A percentile compares a stretch with the other conserved stretches of the same genome.
phyloP scores from a whole-genome alignment of 1,140 invertebrate species.

The Hycleus cichorii region DNA sequence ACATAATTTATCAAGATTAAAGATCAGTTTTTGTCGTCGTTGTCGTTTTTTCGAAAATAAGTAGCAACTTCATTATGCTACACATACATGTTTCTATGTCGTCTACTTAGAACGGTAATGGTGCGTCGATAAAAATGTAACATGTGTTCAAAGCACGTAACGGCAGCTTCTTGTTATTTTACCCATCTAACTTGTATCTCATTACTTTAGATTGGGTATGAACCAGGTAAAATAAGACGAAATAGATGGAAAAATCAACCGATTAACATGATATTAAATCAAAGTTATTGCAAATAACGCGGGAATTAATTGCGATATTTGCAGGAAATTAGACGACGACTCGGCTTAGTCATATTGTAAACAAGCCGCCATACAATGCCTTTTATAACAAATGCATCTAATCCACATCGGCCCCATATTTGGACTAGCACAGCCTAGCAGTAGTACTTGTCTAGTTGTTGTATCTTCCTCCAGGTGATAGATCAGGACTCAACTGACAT shows the following conservation, averaged over 20 bases:
- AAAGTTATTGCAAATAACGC: too few relatives aligned
- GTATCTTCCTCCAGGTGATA: slow-evolving; percentile 4
- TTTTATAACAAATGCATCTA: background rate
- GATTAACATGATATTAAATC: too few relatives aligned
- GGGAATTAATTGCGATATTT: too few relatives aligned
- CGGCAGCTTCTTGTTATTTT: slow-evolving; percentile 8
- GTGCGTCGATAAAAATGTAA: slow-evolving; percentile 16
- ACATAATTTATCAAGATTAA: too few relatives aligned
- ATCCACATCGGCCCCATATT: background rate
- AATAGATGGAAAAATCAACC: background rate
- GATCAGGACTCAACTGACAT: background rate
- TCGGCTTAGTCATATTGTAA: background rate
- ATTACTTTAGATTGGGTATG: slow-evolving; percentile 8
- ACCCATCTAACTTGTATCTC: slow-evolving; percentile 11
- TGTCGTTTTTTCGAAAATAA: too few relatives aligned
- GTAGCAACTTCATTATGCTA: slow-evolving; percentile 6
- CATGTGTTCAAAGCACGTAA: slow-evolving; percentile 15
- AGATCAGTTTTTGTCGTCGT: too few relatives aligned
- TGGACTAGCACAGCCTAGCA: slow-evolving; percentile 1
- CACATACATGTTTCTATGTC: background rate
- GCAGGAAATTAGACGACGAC: too few relatives aligned
- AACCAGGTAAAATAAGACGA: slow-evolving; percentile 4
- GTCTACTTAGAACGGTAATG: slow-evolving; percentile 15
- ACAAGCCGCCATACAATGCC: background rate
- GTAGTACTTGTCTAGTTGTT: too few relatives aligned